Conservation (phyloP, 2,888 invertebrate genomes). For the Brachyptera putata region DNA sequence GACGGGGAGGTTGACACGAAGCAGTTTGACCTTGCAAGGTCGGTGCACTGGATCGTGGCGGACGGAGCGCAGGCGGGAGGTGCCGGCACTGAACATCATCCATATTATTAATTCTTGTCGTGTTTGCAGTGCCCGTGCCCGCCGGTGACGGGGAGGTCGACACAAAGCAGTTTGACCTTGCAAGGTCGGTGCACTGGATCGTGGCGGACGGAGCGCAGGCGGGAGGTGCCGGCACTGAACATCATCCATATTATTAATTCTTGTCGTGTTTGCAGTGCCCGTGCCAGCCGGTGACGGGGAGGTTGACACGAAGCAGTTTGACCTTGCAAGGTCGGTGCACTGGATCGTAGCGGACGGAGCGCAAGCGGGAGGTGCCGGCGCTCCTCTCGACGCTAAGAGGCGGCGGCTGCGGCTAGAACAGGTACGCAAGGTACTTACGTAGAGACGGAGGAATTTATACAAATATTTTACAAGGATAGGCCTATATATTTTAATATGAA, state of each 20-base stretch:
- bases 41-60: constrained; percentile 86
- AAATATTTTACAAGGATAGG: too few species aligned
- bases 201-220: constrained; percentile 65
- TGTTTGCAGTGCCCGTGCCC: constrained; percentile 73
- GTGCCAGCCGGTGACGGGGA: constrained; percentile 68
- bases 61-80: constrained; percentile 52
- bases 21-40: constrained; percentile 82
- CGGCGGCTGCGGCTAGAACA: background rate
- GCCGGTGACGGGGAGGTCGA: constrained; percentile 67
- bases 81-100: too few species aligned
- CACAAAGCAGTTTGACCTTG: constrained; percentile 79
- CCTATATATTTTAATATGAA: too few species aligned
- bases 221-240: too few species aligned
- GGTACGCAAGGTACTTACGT: too few species aligned
- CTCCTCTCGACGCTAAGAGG: background rate
- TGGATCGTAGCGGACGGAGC: constrained; percentile 81
- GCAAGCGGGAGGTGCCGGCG: too few species aligned
- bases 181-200: constrained; percentile 87
- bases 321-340: constrained; percentile 81
- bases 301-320: constrained; percentile 73
- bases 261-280: too few species aligned
- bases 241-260: too few species aligned
- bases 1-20: constrained; percentile 70
- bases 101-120: too few species aligned
- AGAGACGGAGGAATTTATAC: too few species aligned